These are phyloP conservation scores for Acromyrmex heyeri DNA, from an alignment of 1,140 invertebrate genomes.

Conservation along the genomic window DNA sequence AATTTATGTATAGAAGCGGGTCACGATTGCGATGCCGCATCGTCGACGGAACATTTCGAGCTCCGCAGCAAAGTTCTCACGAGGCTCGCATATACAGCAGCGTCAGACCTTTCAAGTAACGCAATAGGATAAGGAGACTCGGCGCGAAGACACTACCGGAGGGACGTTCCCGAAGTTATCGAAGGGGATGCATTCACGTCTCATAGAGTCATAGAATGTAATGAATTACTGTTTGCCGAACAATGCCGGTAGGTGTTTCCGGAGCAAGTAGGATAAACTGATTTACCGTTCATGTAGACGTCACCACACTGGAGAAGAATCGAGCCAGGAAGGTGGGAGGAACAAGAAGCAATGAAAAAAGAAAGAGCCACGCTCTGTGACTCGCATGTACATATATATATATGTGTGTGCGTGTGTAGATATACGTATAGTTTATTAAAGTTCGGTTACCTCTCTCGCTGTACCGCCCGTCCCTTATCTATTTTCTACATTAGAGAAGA, in stretches of 20 bases:
- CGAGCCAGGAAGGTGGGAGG: background rate
- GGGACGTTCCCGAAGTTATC: constrained; percentile 68
- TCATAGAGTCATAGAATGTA: constrained; percentile 77
- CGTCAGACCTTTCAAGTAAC: constrained; percentile 48
- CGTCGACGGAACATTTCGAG: constrained; percentile 67
- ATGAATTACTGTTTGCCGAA: constrained; percentile 81
- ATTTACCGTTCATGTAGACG: constrained; percentile 71
- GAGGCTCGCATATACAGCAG: constrained; percentile 62
- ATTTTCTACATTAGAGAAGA: constrained; percentile 67
- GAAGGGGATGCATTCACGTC: constrained; percentile 75
- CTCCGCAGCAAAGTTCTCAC: constrained; percentile 66
- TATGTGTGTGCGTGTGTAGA: background rate
- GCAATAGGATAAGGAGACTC: constrained; percentile 41
- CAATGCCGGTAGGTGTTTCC: constrained; percentile 71
- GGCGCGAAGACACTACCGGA: constrained; percentile 62
- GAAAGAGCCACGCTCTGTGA: background rate
- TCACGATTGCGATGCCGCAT: constrained; percentile 73
- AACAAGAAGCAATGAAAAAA: constrained; percentile 8
- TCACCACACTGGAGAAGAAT: constrained; percentile 32
- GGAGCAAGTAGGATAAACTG: constrained; percentile 72
- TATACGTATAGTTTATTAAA: constrained; percentile 74
- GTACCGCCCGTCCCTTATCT: constrained; percentile 48
- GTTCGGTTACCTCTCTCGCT: constrained; percentile 61
- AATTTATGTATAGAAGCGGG: constrained; percentile 73
- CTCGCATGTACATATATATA: background rate